A percentile compares a stretch with the other conserved stretches of the same genome.
Conservation (phyloP, 1,140 invertebrate genomes). For the Colletes latitarsis region DNA sequence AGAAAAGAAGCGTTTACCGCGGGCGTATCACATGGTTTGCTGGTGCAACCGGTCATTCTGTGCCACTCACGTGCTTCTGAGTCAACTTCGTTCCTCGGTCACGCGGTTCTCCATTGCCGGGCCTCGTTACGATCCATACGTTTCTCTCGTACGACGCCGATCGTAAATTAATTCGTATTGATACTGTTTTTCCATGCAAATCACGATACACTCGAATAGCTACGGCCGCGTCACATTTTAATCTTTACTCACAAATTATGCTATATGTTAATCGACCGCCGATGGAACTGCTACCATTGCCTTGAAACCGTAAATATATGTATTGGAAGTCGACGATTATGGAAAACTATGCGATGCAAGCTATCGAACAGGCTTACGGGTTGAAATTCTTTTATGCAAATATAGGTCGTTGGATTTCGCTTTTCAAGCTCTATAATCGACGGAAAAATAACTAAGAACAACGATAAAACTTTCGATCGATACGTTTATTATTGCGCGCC, state of each 20-base stretch:
- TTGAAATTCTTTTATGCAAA: background rate
- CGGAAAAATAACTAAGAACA: too few relatives aligned
- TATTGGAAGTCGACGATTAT: background rate
- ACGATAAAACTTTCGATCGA: too few relatives aligned
- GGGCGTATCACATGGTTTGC: conserved; percentile 36
- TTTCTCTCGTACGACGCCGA: background rate
- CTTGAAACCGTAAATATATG: conserved; percentile 9
- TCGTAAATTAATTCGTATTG: conserved; percentile 29
- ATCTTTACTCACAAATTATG: conserved; percentile 24
- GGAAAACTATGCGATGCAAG: conserved; percentile 8
- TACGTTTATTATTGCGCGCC: too few relatives aligned
- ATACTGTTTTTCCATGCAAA: conserved; percentile 35
- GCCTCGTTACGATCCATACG: background rate
- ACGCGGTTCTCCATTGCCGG: conserved; percentile 10
- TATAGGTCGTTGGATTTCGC: background rate
- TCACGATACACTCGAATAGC: conserved; percentile 7
- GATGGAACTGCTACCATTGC: background rate
- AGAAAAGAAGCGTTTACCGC: background rate
- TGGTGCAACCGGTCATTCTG: conserved; percentile 32
- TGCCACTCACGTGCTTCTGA: conserved; percentile 36
- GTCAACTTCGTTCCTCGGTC: conserved; percentile 17
- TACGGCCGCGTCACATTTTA: background rate
- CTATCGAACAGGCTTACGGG: background rate
- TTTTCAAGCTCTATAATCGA: too few relatives aligned
- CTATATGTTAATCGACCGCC: background rate